Base-by-base conservation (phyloP, 2,113 vertebrate species). In the Malurus alboscapulatus region DNA sequence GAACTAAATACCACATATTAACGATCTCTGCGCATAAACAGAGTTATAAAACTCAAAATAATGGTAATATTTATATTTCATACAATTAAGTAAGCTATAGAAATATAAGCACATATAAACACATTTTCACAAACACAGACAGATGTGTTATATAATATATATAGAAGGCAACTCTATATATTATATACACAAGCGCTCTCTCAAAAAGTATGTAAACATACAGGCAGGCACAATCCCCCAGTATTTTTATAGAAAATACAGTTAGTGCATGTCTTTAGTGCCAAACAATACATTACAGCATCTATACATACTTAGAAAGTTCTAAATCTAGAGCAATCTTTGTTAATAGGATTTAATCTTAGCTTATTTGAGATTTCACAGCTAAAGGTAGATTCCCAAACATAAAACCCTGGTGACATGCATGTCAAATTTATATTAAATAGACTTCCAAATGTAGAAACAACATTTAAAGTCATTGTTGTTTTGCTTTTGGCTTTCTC, bases 121-220 rank as follows among this genome's bases (percentile, higher is more conserved):
- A 94, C 32, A 86, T 86, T 74, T 92, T 77, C 78, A 95, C 92
- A 91, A 72, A 89, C 90, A 44, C 21, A 79, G 22, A 83, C 48
- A 84, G 48, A 86, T 86, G 88, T 93, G 93, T 38, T 55, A 92
- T 92, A 93, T 88, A 93, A 96, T 77, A 94, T 77, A 94, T 55
- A 94, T 74, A 94, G 92, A 93, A 67, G 18, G 19, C n/a, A 51
- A 20, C 20, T 84, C 88, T 86, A 94, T 91, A 83, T 84, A 95
- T 96, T 93, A 95, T 77, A 94, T 55, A 90, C 90, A 94, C 93
- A 88, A 88, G 80, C 88, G 90, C 72, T 90, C 90, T 79, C 88
- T 95, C 86, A 88, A 85, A 87, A 93, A 85, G 63, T 85, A 44
- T 44, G 55, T 80, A 85, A 93, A 91, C 91, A 92, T 55, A 94